Evolutionary conservation across 2,113 vertebrate genomes (phyloP).

Genomic region (Ameiurus melas): DNA sequence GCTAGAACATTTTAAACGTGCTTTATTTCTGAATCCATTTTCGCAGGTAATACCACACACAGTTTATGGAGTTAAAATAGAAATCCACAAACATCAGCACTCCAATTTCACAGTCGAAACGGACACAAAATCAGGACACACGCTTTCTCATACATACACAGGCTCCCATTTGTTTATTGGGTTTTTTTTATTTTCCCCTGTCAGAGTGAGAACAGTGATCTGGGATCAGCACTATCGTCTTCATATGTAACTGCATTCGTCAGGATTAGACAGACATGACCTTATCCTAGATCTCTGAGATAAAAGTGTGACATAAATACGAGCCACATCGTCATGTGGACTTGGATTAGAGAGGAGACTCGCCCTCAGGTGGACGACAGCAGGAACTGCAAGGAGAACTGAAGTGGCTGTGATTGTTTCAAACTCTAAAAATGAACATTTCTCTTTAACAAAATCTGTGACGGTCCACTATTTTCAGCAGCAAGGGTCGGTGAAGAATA

Average conservation of each 20-base stretch:
- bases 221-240: background rate
- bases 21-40: slow-evolving; percentile 60
- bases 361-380: slow-evolving; percentile 59
- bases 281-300: background rate
- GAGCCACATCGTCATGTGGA: slow-evolving; percentile 31
- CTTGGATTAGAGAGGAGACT: slow-evolving; percentile 41
- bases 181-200: background rate
- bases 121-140: slow-evolving; percentile 14
- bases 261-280: background rate
- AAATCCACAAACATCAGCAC: slow-evolving; percentile 42
- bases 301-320: background rate
- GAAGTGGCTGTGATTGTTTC: background rate
- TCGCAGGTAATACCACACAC: slow-evolving; percentile 56
- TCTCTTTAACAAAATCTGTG: background rate
- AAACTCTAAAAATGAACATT: slow-evolving; percentile 29
- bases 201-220: background rate
- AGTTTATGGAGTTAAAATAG: slow-evolving; percentile 55
- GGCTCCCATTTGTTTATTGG: background rate
- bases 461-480: slow-evolving; percentile 1
- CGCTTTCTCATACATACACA: background rate
- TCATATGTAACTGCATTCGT: background rate
- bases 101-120: slow-evolving; percentile 60
- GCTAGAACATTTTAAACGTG: slow-evolving; percentile 47
- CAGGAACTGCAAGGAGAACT: slow-evolving; percentile 52
- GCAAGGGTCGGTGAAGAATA: slow-evolving; percentile 22